Base-by-base conservation (phyloP, 1,140 invertebrate genomes). In the Neodiprion fabricii region DNA sequence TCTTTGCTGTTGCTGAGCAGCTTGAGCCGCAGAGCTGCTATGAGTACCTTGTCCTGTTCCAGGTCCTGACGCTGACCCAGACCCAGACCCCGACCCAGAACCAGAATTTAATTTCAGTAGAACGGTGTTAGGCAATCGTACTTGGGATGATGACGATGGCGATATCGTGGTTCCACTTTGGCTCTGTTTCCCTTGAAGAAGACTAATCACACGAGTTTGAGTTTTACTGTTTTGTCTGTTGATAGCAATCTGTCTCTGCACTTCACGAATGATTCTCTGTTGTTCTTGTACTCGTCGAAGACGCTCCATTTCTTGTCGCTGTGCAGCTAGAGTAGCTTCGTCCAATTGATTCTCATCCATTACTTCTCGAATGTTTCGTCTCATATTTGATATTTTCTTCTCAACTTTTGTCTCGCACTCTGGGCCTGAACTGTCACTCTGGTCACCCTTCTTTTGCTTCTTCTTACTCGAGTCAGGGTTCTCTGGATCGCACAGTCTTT, bases 281-380 rank as follows among this genome's bases (percentile, higher is more conserved):
- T 96, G 94, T 80, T 95, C 95, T 82, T 95, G 95, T 47, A 96
- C 94, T n/a, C 95, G 89, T 14, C 93, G 90, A 70, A 96, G 88
- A 83, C 97, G 90, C 83, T 98, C 97, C 79, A 94, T 94, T 88
- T 99, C 97, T 84, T 97, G 96, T 49, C 95, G 90, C 85, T 98
- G 97, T 3, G 97, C 97, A 28, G 93, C 93, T n/a, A 98, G 83
- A 8, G 97, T 98, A 9, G 95, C 94, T 78, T 96, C 94, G 83
- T 98, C 97, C 68, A 99, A 86, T 82, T 98, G 95, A 72, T 94
- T 95, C 81, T 98, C 96, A 82, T 95, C 94, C 91, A 98, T 95
- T 1, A 98, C 97, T 87, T 98, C 96, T 65, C 96, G 91, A 78
- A 96, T 97, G 80, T 96, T 97, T 73, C 94, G 90, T 21, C 95